phyloP scores from a whole-genome alignment of 1,140 invertebrate species.

The Pristionchus pacificus region DNA sequence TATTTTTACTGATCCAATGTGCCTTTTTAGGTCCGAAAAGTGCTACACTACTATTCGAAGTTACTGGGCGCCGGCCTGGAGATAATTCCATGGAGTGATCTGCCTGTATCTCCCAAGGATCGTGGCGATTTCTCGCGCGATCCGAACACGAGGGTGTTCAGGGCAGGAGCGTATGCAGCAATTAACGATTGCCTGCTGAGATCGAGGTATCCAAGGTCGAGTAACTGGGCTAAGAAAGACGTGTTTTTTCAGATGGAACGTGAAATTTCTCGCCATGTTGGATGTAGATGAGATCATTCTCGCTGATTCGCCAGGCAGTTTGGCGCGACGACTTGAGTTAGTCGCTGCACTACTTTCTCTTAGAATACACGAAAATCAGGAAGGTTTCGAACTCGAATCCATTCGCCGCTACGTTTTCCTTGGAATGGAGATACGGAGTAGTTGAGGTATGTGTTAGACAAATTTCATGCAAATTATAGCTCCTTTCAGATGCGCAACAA shows the following conservation, averaged over 20 bases:
- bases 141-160: constrained; percentile 12
- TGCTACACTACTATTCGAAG: constrained; percentile 1
- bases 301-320: background rate
- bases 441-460: background rate
- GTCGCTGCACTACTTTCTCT: too few species aligned
- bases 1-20: background rate
- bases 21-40: background rate
- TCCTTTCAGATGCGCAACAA: background rate
- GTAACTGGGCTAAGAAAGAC: background rate
- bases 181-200: constrained; percentile 5
- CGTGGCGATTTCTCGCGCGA: background rate
- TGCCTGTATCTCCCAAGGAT: constrained; percentile 5
- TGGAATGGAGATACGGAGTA: background rate
- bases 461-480: background rate
- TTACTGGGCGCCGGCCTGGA: constrained; percentile 2
- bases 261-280: constrained; percentile 16
- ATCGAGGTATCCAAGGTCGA: background rate
- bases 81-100: constrained; percentile 6
- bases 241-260: constrained; percentile 5
- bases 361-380: background rate
- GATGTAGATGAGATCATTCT: constrained; percentile 13
- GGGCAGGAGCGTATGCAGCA: constrained; percentile 1
- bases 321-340: too few species aligned
- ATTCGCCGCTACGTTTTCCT: background rate
- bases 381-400: too few species aligned